Conservation (phyloP, 2,888 invertebrate genomes). For the Oscheius sp. region DNA sequence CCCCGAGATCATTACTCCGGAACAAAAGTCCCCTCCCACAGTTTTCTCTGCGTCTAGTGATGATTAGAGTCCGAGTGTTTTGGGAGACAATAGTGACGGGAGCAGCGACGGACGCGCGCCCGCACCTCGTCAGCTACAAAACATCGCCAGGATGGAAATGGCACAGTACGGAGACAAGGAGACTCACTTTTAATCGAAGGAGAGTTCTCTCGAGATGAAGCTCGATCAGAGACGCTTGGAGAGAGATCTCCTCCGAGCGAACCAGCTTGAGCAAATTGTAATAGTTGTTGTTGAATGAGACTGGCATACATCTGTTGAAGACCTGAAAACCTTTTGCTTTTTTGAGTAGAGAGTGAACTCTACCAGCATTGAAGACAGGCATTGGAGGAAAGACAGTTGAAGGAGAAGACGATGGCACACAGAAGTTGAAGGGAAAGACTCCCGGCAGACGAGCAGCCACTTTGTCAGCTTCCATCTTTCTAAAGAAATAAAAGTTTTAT, state of each 20-base stretch:
- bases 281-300: constrained; percentile 40
- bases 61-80: constrained; percentile 20
- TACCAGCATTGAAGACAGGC: constrained; percentile 35
- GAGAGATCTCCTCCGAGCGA: constrained; percentile 19
- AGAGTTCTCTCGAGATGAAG: constrained; percentile 44
- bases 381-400: constrained; percentile 44
- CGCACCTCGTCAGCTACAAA: background rate
- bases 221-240: constrained; percentile 40
- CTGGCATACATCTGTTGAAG: constrained; percentile 31
- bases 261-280: constrained; percentile 32
- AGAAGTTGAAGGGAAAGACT: constrained; percentile 36
- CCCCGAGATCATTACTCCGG: background rate
- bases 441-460: constrained; percentile 33
- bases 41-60: background rate
- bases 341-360: background rate
- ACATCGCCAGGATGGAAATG: background rate
- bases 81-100: constrained; percentile 21
- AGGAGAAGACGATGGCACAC: constrained; percentile 39
- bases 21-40: background rate
- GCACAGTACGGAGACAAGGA: constrained; percentile 5
- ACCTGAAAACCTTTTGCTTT: background rate
- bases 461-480: constrained; percentile 38
- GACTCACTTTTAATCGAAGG: constrained; percentile 46
- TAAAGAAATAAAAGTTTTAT: background rate
- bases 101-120: constrained; percentile 9